Evolutionary conservation across 30 jellyfish, hydroid and myxozoan genomes (phyloP).

Genomic region (Pseudorhiza aurosa): DNA sequence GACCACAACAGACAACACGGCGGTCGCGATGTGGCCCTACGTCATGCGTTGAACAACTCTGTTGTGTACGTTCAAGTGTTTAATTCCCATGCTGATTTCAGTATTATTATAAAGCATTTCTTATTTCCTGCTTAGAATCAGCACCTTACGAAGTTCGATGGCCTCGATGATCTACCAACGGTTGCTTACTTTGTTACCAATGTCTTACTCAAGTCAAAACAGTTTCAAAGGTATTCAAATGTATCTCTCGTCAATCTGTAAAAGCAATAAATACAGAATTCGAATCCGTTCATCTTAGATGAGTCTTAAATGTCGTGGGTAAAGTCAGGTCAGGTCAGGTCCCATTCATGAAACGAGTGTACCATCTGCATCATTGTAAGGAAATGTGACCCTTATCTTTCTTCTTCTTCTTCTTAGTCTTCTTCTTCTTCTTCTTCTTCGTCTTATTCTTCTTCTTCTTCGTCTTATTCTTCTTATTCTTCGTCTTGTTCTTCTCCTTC

Average conservation of each 20-base stretch:
- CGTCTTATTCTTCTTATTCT: too few relatives aligned
- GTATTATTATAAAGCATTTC: neutral
- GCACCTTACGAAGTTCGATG: conserved; percentile 5
- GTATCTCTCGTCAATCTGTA: neutral
- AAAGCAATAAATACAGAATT: too few relatives aligned
- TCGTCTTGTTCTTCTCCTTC: too few relatives aligned
- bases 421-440: too few relatives aligned
- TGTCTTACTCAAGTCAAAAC: conserved; percentile 16
- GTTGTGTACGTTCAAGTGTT: neutral
- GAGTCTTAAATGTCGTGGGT: too few relatives aligned
- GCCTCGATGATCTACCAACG: conserved; percentile 30
- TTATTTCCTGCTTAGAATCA: conserved; percentile 10
- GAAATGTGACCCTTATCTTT: too few relatives aligned
- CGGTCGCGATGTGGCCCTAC: neutral
- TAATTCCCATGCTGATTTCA: neutral
- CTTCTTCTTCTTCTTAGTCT: too few relatives aligned
- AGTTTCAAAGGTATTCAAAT: conserved; percentile 29
- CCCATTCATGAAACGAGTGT: too few relatives aligned
- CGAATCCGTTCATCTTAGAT: too few relatives aligned
- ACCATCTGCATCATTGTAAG: too few relatives aligned
- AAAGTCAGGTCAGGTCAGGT: too few relatives aligned
- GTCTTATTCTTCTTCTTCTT: too few relatives aligned
- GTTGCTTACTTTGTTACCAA: conserved; percentile 10
- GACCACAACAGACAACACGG: neutral
- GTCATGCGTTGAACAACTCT: neutral